Base-by-base conservation (phyloP, 2,113 vertebrate genomes). In the Gyps fulvus region DNA sequence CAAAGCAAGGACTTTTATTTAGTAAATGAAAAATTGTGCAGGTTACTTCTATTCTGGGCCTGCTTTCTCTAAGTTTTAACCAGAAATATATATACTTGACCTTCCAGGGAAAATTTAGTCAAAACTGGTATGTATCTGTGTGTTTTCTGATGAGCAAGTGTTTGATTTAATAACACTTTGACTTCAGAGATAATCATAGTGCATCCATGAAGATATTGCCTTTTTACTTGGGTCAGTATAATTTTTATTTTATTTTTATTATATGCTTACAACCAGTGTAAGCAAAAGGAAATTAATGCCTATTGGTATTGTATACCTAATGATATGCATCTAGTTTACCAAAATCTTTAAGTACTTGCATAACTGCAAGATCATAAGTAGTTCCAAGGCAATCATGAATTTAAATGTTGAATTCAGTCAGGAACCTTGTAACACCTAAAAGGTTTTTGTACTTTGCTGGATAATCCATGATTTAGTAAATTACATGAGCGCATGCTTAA, bases 401-500 rank as follows among this genome's bases (percentile, higher is more conserved):
- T 72, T 79, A 71, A 61, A 49, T 45, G 5, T 36, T 69, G 17
- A 78, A 82, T 85, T 90, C 9, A 58, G 13, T 19, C 40, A 85
- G 49, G 31, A 86, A 22, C 7, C 4, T 45, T 70, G 7, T 65
- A 34, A 69, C n/a, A 45, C 49, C 20, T 54, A 17, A 57, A 45
- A 77, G 21, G 10, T n/a, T 70, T 85, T 91, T 87, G 29, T 76
- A 47, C 8, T 82, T 65, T 88, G 17, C 43, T 82, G 43, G 45
- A 45, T 58, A 88, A 93, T 52, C 66, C 27, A 20, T 50, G 16
- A 29, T 83, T 43, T 57, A 83, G 5, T n/a, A 90, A 88, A 88
- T 49, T 34, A 38, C 3, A 2, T 21, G 17, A 59, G 2, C 40
- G 2, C 34, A 17, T 0, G 0, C 19, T 70, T 90, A 54, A 83